Evolutionary conservation across 2,888 invertebrate species (phyloP), one percentile per base, ranked within the genome.

Genomic region (Lordiphosa andalusiaca): DNA sequence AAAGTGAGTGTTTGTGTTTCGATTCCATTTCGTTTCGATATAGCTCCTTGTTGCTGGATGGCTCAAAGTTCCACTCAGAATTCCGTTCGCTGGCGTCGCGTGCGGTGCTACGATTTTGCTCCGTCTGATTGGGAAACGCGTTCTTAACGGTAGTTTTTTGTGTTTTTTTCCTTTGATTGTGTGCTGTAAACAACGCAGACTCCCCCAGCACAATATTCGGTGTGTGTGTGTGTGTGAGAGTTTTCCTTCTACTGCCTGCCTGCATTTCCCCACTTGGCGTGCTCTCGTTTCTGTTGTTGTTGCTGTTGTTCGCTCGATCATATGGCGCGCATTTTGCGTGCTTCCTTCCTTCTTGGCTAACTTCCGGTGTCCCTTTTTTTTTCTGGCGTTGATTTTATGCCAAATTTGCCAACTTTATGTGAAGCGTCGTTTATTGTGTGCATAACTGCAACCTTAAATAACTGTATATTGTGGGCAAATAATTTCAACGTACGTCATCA

Each of bases 81-180:
- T 86, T 72, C 72, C 60, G 72, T 75, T 81, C 66, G 77, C 82
- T 71, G 73, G 81, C 85, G 69, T 74, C 78, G 81, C 76, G 87
- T 80, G 74, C 86, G 83, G 86, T 81, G 69, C 50, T 36, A 71
- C 53, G 53, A 47, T 53, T 46, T 35, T 16, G 37, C 39, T 61
- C 33, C 38, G 51, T 64, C 74, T 65, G 73, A 75, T 81, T 74
- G 78, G 80, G 75, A 67, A 37, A 68, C 62, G 67, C 62, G 38
- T 54, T 40, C 47, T 63, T 50, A 74, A 69, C 67, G 63, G 57
- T 62, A 58, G 49, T 47, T 37, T 41, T 19, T n/a, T n/a, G n/a
- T 47, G 25, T 46, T 6, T 46, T 6, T n/a, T 38, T 35, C 38
- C 38, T 56, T 55, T 54, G 51, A 58, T 56, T 52, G 55, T 61